A percentile compares a stretch with the other conserved stretches of the same genome.
These are phyloP conservation scores for Cyanistes caeruleus DNA, from an alignment of 2,113 vertebrate genomes.

Conservation along the genomic window DNA sequence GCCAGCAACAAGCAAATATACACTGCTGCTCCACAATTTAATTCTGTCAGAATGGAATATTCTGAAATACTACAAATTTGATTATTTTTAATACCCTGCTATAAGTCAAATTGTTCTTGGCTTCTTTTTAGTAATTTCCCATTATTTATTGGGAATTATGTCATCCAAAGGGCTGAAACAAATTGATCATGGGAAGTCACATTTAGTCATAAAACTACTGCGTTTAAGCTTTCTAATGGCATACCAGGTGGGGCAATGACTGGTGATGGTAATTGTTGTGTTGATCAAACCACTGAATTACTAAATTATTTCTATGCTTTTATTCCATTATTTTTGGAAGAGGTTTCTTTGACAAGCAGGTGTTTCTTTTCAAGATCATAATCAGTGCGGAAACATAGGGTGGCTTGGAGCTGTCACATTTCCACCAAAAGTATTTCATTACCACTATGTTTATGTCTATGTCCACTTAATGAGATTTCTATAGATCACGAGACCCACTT, in stretches of 20 bases:
- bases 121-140: background rate
- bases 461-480: constrained; percentile 49
- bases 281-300: constrained; percentile 2
- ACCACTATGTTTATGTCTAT: constrained; percentile 17
- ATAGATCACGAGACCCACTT: constrained; percentile 43
- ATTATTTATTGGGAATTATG: background rate
- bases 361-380: constrained; percentile 49
- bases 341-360: constrained; percentile 27
- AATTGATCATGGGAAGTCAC: background rate
- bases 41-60: background rate
- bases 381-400: background rate
- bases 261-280: background rate
- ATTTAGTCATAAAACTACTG: background rate
- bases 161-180: background rate
- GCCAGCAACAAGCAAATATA: background rate
- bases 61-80: background rate
- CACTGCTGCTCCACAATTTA: background rate
- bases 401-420: constrained; percentile 22
- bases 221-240: background rate
- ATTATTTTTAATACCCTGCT: background rate
- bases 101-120: background rate
- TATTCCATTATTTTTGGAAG: constrained; percentile 1
- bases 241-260: background rate
- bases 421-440: constrained; percentile 43
- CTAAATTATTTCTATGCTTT: background rate